These are phyloP conservation scores for Malachius bipustulatus DNA, from an alignment of 2,888 invertebrate genomes.

Conservation along the genomic window DNA sequence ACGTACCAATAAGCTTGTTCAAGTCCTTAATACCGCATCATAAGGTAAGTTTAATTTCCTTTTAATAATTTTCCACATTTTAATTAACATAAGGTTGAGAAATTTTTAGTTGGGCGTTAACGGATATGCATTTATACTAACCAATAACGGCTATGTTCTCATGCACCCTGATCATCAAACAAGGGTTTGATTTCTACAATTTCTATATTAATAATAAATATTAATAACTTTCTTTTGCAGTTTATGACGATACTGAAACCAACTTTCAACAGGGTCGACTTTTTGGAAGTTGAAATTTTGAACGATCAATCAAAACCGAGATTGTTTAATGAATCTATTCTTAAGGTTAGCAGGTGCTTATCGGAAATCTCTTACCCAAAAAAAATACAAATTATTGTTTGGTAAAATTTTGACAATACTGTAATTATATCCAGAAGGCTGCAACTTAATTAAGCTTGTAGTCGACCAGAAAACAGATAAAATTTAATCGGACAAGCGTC, in stretches of 20 bases:
- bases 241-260: constrained; percentile 81
- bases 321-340: constrained; percentile 51
- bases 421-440: not conserved
- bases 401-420: constrained; percentile 3
- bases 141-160: constrained; percentile 88
- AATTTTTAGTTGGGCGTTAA: constrained; percentile 74
- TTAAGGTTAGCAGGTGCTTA: constrained; percentile 32
- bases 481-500: no score
- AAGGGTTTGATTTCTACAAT: constrained; percentile 48
- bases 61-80: not conserved
- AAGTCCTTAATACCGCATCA: constrained; percentile 76
- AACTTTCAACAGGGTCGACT: constrained; percentile 92
- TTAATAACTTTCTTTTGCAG: constrained; percentile 37
- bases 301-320: constrained; percentile 52
- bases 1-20: constrained; percentile 84
- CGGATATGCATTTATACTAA: constrained; percentile 88
- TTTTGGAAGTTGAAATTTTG: constrained; percentile 86
- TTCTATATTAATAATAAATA: not conserved
- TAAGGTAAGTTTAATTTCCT: constrained; percentile 63
- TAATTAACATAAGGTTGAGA: constrained; percentile 3
- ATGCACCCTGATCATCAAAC: constrained; percentile 90
- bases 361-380: no score
- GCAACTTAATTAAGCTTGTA: constrained; percentile 12
- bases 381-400: no score
- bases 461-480: no score